Evolutionary conservation across 2,113 vertebrate species (phyloP).

Genomic region (Dromaius novaehollandiae): DNA sequence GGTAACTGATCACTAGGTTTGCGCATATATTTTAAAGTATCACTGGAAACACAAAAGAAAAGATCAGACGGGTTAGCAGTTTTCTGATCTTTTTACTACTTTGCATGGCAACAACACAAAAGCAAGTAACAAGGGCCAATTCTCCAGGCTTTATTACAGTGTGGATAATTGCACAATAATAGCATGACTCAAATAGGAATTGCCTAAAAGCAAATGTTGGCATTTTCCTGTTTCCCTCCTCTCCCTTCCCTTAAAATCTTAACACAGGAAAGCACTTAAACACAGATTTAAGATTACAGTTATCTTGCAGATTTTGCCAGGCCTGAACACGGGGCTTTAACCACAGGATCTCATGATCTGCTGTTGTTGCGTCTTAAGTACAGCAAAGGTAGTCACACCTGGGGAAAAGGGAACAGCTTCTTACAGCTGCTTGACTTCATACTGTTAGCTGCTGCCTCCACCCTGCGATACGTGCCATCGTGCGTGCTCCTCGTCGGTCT

Average conservation of each 20-base stretch:
- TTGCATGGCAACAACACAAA: background rate
- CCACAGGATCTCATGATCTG: background rate
- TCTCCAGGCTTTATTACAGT: background rate
- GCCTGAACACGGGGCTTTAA: background rate
- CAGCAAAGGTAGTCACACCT: background rate
- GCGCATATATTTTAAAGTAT: background rate
- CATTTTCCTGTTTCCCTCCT: background rate
- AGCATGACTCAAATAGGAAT: background rate
- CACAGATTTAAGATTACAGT: background rate
- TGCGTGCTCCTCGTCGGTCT: accelerated
- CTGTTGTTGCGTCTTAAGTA: background rate
- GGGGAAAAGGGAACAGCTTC: background rate
- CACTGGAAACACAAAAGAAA: background rate
- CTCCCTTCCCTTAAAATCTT: background rate
- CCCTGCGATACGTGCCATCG: accelerated
- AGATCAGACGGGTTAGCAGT: background rate
- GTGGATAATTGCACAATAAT: background rate
- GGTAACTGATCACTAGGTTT: background rate
- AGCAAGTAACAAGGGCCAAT: background rate
- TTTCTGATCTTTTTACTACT: background rate
- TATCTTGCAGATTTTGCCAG: background rate
- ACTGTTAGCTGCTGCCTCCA: background rate
- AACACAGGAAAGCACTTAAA: background rate
- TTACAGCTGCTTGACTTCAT: background rate
- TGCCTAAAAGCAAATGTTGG: background rate